These are phyloP conservation scores for Drosophila nasuta DNA, from an alignment of 1,140 invertebrate genomes.

Conservation along the genomic window DNA sequence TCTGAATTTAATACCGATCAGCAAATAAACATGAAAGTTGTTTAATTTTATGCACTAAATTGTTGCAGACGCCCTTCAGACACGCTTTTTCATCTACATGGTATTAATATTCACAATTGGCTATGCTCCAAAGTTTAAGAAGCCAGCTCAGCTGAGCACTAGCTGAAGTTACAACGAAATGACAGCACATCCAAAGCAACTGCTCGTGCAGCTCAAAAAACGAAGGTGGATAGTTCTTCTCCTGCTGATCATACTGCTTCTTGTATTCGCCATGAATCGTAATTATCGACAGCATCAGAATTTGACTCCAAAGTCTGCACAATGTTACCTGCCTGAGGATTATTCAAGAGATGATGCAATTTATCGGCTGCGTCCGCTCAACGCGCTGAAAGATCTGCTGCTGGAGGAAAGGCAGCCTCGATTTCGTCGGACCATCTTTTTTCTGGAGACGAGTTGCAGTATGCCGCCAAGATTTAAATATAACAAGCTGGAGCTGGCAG, in stretches of 20 bases:
- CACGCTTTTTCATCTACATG: no score
- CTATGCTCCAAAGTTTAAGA: no score
- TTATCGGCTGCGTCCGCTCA: neutral
- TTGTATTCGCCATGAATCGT: no score
- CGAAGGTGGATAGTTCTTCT: neutral
- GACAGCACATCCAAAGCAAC: no score
- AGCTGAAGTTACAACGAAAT: no score
- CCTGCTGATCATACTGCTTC: neutral
- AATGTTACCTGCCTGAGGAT: neutral
- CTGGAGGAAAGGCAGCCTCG: neutral
- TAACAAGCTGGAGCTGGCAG: slow-evolving; percentile 74
- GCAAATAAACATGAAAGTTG: no score
- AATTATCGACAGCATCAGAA: no score
- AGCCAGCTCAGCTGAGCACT: no score
- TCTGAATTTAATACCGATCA: no score
- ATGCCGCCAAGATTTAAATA: neutral
- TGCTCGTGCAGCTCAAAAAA: neutral
- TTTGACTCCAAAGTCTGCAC: neutral
- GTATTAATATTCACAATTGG: no score
- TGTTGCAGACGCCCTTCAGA: no score
- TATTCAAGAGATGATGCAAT: neutral
- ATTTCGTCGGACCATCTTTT: neutral
- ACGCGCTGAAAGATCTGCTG: neutral
- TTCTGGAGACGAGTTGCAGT: neutral
- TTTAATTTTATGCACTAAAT: no score